Conservation (phyloP, 2,113 vertebrate genomes). For the Neomonachus schauinslandi region DNA sequence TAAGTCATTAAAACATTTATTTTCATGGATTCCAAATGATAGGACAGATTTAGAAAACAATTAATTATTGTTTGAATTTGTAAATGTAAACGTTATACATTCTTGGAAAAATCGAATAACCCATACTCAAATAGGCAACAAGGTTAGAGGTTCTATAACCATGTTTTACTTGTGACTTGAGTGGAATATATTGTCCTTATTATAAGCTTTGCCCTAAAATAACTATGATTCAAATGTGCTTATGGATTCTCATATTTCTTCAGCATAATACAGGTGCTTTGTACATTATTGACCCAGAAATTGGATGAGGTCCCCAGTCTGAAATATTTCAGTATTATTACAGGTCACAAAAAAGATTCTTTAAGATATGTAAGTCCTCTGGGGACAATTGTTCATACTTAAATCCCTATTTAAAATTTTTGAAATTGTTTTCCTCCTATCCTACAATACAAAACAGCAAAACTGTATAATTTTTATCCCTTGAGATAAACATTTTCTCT, state of each 20-base stretch:
- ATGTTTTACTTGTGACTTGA: neutral
- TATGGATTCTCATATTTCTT: conserved; percentile 30
- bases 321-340: conserved; percentile 56
- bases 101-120: neutral
- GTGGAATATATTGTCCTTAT: neutral
- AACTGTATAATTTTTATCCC: neutral
- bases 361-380: neutral
- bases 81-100: neutral
- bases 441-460: neutral
- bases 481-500: neutral
- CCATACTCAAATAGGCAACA: neutral
- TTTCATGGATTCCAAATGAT: neutral
- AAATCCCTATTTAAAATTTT: conserved; percentile 17
- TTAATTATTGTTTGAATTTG: neutral
- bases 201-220: conserved; percentile 26
- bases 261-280: neutral
- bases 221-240: conserved; percentile 23
- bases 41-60: neutral
- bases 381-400: conserved; percentile 23
- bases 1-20: neutral
- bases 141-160: neutral
- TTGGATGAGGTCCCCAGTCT: conserved; percentile 3
- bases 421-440: conserved; percentile 26
- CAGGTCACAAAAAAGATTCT: neutral
- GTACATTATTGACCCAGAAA: neutral